Conservation (phyloP, 1,140 invertebrate species). For the Pantala flavescens region DNA sequence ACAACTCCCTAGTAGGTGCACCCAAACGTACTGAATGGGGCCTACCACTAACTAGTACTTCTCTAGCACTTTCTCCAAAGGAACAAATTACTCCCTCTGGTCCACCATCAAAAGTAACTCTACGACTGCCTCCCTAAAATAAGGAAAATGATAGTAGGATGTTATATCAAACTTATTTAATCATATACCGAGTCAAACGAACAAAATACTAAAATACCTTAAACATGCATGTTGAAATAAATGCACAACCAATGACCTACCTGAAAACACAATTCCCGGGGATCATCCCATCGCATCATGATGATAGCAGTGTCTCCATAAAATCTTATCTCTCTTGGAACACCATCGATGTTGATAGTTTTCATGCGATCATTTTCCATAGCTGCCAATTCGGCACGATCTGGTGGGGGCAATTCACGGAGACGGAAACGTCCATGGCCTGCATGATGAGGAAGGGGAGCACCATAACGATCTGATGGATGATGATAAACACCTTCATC, state of each 20-base stretch:
- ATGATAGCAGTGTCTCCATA: conserved; percentile 76
- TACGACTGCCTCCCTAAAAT: not conserved
- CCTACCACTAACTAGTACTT: not conserved
- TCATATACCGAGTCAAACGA: too few relatives aligned
- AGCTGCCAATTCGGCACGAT: conserved; percentile 45
- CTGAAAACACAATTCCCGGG: conserved; percentile 72
- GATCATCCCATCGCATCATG: conserved; percentile 72
- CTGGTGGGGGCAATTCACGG: conserved; percentile 42
- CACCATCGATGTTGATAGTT: conserved; percentile 74
- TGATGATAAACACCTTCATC: not conserved
- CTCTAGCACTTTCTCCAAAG: conserved; percentile 24
- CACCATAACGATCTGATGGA: not conserved
- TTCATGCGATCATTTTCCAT: conserved; percentile 55
- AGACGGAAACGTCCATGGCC: not conserved
- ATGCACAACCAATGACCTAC: conserved; percentile 25
- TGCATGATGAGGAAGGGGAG: conserved; percentile 11
- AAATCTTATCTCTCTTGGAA: conserved; percentile 71
- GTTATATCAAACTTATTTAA: too few relatives aligned
- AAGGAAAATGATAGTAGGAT: not conserved
- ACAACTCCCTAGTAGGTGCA: conserved; percentile 82
- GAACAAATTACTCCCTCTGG: conserved; percentile 18
- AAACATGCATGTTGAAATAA: too few relatives aligned
- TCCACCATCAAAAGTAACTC: conserved; percentile 22
- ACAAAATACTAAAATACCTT: too few relatives aligned
- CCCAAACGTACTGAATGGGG: conserved; percentile 66